These are phyloP conservation scores for Furnarius figulus DNA, from an alignment of 2,113 vertebrate genomes.

Conservation along the genomic window DNA sequence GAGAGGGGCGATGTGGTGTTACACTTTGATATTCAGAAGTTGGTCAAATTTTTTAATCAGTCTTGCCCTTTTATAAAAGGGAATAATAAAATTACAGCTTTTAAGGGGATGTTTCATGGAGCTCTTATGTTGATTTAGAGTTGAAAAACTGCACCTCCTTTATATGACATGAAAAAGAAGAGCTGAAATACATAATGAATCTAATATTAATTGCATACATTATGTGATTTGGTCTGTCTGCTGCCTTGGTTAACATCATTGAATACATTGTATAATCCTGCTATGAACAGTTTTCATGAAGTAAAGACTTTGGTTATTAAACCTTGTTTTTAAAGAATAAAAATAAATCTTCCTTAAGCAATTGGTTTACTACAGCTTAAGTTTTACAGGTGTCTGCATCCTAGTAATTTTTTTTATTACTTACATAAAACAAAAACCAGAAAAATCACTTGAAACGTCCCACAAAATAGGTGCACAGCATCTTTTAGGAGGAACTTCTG, in stretches of 20 bases:
- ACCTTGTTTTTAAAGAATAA: neutral
- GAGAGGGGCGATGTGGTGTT: accelerated
- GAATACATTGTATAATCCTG: neutral
- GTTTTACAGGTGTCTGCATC: neutral
- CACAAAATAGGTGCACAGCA: neutral
- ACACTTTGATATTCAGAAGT: neutral
- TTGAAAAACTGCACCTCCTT: neutral
- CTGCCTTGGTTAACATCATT: neutral
- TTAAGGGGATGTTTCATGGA: neutral
- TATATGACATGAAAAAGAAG: neutral
- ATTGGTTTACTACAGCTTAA: neutral
- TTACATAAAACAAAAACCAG: too few species aligned
- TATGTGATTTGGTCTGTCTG: neutral
- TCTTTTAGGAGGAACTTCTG: neutral
- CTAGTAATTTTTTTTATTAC: neutral
- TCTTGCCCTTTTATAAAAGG: neutral
- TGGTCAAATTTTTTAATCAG: accelerated
- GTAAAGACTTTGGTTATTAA: neutral
- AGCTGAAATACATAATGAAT: neutral
- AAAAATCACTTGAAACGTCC: neutral
- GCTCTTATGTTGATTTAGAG: neutral
- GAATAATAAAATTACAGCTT: neutral
- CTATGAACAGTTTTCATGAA: neutral
- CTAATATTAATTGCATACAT: neutral
- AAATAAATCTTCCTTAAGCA: neutral